Percentiles rank a stretch among this genome's conserved stretches.
Conservation (phyloP, 2,797 vertebrate species). For the Cyclopterus lumpus region DNA sequence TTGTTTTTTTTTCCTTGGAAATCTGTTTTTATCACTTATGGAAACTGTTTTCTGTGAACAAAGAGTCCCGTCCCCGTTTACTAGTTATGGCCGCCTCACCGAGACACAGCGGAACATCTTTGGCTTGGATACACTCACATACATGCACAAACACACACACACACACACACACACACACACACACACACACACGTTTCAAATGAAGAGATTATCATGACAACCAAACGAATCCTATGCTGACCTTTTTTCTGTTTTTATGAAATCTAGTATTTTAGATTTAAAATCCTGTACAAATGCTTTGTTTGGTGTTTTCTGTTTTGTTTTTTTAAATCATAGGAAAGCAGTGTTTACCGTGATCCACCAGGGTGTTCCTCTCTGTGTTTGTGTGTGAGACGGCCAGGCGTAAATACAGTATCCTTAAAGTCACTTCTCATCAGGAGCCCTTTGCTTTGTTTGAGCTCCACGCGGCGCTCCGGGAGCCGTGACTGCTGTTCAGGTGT, state of each 20-base stretch:
- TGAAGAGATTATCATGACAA: slow-evolving; percentile 74
- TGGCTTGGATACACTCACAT: slow-evolving; percentile 53
- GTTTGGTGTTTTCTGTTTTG: slow-evolving; percentile 40
- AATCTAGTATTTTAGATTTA: slow-evolving; percentile 58
- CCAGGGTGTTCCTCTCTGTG: slow-evolving; percentile 79
- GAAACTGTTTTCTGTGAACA: slow-evolving; percentile 89
- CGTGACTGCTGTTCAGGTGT: slow-evolving; percentile 79
- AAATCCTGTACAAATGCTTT: slow-evolving; percentile 66
- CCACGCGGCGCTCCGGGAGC: slow-evolving; percentile 84
- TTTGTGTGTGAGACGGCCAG: slow-evolving; percentile 51
- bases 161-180: slow-evolving; percentile 22
- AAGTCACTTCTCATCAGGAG: slow-evolving; percentile 83
- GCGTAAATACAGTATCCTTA: slow-evolving; percentile 71
- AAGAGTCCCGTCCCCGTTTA: slow-evolving; percentile 85
- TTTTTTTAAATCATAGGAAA: slow-evolving; percentile 55
- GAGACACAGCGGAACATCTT: slow-evolving; percentile 74
- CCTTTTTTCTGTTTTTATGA: slow-evolving; percentile 50
- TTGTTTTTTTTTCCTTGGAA: slow-evolving; percentile 60
- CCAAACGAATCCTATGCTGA: slow-evolving; percentile 78
- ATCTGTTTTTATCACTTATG: slow-evolving; percentile 74
- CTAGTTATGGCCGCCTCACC: slow-evolving; percentile 75
- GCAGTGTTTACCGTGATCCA: slow-evolving; percentile 71
- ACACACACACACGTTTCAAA: slow-evolving; percentile 43
- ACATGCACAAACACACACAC: slow-evolving; percentile 30
- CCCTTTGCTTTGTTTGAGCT: slow-evolving; percentile 95